Evolutionary conservation across 2,797 vertebrate genomes (phyloP).

Genomic region (Capromys pilorides): DNA sequence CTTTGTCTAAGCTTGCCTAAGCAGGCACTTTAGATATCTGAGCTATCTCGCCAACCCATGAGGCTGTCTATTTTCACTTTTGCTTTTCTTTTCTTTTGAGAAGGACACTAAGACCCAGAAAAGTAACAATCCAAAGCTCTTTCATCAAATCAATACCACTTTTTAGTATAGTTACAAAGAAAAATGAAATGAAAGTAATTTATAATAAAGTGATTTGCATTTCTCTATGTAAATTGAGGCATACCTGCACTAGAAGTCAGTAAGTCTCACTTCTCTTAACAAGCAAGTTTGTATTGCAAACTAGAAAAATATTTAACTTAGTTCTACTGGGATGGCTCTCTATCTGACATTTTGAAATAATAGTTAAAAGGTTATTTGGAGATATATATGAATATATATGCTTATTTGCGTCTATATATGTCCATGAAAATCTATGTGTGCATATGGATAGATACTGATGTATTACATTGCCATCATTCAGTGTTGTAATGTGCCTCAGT

Average conservation of each 20-base stretch:
- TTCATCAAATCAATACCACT: not conserved
- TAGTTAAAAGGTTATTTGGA: too few species aligned
- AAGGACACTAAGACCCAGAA: not conserved
- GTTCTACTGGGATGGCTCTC: not conserved
- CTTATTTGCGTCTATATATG: not conserved
- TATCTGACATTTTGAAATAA: conserved; percentile 7
- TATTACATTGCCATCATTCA: not conserved
- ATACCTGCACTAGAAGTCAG: not conserved
- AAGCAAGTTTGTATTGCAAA: not conserved
- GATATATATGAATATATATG: not conserved
- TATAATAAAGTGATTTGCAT: not conserved
- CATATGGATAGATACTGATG: not conserved
- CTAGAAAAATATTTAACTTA: not conserved
- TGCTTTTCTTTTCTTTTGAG: conserved; percentile 1
- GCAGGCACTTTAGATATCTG: too few species aligned
- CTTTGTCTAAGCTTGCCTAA: too few species aligned
- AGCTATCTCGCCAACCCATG: too few species aligned
- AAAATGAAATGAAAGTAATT: not conserved
- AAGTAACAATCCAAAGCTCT: not conserved
- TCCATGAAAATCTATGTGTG: not conserved
- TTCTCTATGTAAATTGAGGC: not conserved
- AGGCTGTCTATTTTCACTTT: not conserved
- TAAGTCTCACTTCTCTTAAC: not conserved
- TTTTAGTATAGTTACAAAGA: conserved; percentile 17
- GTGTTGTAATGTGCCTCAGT: not conserved